A percentile compares a stretch with the other conserved stretches of the same genome.
phyloP scores from a whole-genome alignment of 2,888 invertebrate genomes.

The Melanostoma mellinum region DNA sequence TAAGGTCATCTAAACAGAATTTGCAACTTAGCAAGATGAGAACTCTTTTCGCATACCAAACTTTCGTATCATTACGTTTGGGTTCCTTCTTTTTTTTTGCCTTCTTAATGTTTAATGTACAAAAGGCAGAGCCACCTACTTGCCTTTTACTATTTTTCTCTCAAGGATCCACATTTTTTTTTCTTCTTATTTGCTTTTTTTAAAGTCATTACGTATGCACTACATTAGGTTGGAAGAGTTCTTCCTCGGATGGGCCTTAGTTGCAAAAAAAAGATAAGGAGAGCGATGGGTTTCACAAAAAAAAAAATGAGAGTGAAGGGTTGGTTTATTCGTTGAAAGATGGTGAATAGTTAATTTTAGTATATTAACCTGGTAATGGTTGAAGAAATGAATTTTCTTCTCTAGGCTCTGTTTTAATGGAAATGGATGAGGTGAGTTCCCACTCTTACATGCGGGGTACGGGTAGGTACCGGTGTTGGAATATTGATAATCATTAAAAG shows the following conservation, averaged over 20 bases:
- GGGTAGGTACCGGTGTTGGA: not conserved
- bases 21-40: conserved; percentile 71
- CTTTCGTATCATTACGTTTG: conserved; percentile 68
- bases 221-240: conserved; percentile 61
- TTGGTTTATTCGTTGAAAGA: conserved; percentile 50
- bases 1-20: conserved; percentile 72
- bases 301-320: conserved; percentile 22
- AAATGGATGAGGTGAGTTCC: conserved; percentile 19
- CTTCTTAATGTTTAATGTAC: conserved; percentile 37
- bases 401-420: conserved; percentile 8
- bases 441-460: conserved; percentile 21
- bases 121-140: not conserved
- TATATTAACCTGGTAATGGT: conserved; percentile 57
- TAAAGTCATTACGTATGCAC: conserved; percentile 68
- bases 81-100: conserved; percentile 14
- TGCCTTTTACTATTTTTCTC: conserved; percentile 19
- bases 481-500: conserved; percentile 41
- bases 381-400: conserved; percentile 37
- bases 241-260: conserved; percentile 1
- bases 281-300: conserved; percentile 11
- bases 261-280: not conserved
- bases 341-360: conserved; percentile 65
- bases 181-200: conserved; percentile 8
- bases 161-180: conserved; percentile 39
- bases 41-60: conserved; percentile 70